Conservation (phyloP, 1,140 invertebrate genomes). For the Metopolophium dirhodum region DNA sequence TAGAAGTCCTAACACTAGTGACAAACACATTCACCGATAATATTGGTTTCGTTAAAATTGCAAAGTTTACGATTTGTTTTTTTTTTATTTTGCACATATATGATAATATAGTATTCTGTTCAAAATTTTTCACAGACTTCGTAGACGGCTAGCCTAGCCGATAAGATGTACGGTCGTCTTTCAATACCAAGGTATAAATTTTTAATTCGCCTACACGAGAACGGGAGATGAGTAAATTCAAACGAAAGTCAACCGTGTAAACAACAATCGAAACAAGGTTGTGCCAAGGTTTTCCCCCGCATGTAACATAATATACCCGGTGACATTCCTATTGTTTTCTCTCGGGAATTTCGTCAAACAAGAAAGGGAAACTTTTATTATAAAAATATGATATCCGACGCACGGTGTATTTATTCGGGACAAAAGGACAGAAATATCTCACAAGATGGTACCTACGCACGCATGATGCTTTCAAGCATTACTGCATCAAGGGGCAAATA, state of each 20-base stretch:
- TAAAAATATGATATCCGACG: background rate
- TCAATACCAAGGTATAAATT: background rate
- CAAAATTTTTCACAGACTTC: background rate
- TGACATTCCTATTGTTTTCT: background rate
- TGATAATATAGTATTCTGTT: background rate
- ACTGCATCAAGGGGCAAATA: background rate
- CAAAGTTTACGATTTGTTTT: background rate
- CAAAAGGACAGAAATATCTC: background rate
- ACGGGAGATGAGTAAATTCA: background rate
- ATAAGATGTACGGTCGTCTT: background rate
- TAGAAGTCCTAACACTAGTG: background rate
- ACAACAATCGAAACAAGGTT: constrained; percentile 4
- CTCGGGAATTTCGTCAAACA: background rate
- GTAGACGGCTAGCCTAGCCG: background rate
- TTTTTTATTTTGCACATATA: background rate
- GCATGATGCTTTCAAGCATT: background rate
- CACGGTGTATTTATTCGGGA: background rate
- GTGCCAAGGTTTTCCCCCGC: background rate
- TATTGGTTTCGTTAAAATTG: background rate
- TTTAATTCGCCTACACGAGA: background rate
- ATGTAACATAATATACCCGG: background rate
- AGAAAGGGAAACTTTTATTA: background rate
- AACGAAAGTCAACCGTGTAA: background rate
- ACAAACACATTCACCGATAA: background rate
- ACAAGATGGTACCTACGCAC: background rate